A percentile compares a stretch with the other conserved stretches of the same genome.
phyloP scores from a whole-genome alignment of 2,797 vertebrate species.

The Sparidentex hasta region DNA sequence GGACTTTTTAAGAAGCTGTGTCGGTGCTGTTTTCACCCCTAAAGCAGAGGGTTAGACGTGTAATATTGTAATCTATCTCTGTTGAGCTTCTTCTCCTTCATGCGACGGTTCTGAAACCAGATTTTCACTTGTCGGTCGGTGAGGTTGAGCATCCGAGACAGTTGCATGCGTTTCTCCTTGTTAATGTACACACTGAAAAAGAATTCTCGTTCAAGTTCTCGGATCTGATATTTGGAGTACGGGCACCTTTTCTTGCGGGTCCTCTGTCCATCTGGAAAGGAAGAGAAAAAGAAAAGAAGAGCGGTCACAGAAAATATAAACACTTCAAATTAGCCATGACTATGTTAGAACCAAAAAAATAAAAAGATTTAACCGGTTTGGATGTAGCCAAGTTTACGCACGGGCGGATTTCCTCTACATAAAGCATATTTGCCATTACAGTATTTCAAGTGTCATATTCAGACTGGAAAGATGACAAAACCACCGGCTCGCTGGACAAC shows the following conservation, averaged over 20 bases:
- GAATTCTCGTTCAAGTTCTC: slow-evolving; percentile 98
- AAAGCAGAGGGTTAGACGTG: slow-evolving; percentile 96
- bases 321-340: slow-evolving; percentile 55
- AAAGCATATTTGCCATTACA: slow-evolving; percentile 52
- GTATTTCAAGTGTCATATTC: slow-evolving; percentile 45
- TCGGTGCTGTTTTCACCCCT: slow-evolving; percentile 39
- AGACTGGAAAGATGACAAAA: slow-evolving; percentile 34
- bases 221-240: slow-evolving; percentile 99
- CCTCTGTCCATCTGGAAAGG: slow-evolving; percentile 92
- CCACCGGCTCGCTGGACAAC: slow-evolving; percentile 32
- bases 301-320: slow-evolving; percentile 51
- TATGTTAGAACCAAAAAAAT: neutral
- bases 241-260: slow-evolving; percentile 98
- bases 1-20: slow-evolving; percentile 62
- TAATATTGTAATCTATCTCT: slow-evolving; percentile 99
- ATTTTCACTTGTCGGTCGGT: slow-evolving; percentile 99
- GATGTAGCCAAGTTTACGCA: slow-evolving; percentile 52
- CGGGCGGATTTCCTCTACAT: slow-evolving; percentile 50
- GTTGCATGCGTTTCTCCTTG: slow-evolving; percentile 98
- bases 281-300: slow-evolving; percentile 62
- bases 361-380: slow-evolving; percentile 49
- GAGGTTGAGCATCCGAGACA: slow-evolving; percentile 99
- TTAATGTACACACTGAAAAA: slow-evolving; percentile 99
- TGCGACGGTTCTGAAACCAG: slow-evolving; percentile 99
- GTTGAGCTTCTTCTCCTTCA: slow-evolving; percentile 99